Conservation (phyloP, 2,113 vertebrate species). For the Struthio camelus region DNA sequence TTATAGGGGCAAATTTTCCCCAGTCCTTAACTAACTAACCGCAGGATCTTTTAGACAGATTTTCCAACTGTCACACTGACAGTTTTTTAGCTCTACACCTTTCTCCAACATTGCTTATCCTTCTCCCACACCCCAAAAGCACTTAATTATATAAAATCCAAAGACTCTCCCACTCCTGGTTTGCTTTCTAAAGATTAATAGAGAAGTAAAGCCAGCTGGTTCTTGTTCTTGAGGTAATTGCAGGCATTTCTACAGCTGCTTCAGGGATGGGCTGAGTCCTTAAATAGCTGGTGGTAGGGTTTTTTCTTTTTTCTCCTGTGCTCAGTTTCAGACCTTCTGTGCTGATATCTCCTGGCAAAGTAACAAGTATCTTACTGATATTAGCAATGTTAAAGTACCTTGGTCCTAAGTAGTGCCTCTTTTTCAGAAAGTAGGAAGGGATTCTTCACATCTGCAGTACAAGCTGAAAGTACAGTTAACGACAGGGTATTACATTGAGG, state of each 20-base stretch:
- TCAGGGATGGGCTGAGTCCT: background rate
- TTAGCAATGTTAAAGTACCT: background rate
- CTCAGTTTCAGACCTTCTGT: fast-evolving
- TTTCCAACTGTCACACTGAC: background rate
- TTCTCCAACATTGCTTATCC: background rate
- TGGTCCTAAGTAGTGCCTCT: background rate
- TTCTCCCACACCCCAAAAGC: background rate
- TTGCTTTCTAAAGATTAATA: background rate
- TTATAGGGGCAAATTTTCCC: background rate
- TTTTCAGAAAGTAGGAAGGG: background rate
- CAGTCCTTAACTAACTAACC: background rate
- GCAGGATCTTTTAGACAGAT: background rate
- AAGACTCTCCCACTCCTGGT: background rate
- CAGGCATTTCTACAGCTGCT: conserved; percentile 13
- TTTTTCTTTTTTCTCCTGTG: background rate
- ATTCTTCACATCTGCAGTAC: background rate
- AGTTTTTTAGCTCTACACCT: background rate
- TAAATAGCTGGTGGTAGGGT: background rate
- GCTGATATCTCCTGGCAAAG: background rate
- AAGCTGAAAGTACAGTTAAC: background rate
- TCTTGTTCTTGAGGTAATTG: conserved; percentile 6
- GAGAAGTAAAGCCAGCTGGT: background rate
- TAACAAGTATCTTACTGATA: fast-evolving
- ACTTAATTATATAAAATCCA: background rate
- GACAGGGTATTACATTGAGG: background rate